Evolutionary conservation across 2,888 invertebrate species (phyloP), one percentile per base, ranked within the genome.

Genomic region (Ormia ochracea): DNA sequence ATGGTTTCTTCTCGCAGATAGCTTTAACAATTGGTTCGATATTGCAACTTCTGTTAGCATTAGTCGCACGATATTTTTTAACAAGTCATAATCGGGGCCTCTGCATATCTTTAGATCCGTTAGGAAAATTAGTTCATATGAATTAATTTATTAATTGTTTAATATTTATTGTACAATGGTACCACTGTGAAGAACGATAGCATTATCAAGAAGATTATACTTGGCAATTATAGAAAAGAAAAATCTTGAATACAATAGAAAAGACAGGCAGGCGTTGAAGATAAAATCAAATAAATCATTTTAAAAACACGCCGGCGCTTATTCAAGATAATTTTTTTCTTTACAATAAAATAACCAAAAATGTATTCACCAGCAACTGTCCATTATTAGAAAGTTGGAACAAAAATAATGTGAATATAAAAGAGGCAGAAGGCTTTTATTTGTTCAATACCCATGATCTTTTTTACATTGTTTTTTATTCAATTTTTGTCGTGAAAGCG

Each of bases 241-340:
- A 38, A 38, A 28, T 52, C 14, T 14, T 23, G 9, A 23, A 43
- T 5, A 50, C 65, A 68, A 54, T 56, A 23, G 6, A 21, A 6
- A 6, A 23, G 6, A 12, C 33, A 50, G 48, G 48, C 33, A 48
- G 23, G 23, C n/a, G 36, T 36, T 48, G 21, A 9, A 63, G 23
- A 33, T 36, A 63, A 63, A 38, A 65, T 38, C 36, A 19, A 50
- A 65, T 65, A 65, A 65, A 65, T 65, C 65, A 65, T 65, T 31
- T 65, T 36, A 26, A 7, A 65, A 65, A 38, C 17, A 65, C 14
- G 26, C 36, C 50, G 65, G 61, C 61, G 52, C 36, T 58, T 52
- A 41, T 36, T 31, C 12, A 66, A 38, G 43, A 56, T 12, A 14
- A 61, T 36, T 21, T 10, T n/a, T n/a, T 21, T 26, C 26, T 21